phyloP scores from a whole-genome alignment of 2,797 vertebrate species.

The Dicrostonyx torquatus region DNA sequence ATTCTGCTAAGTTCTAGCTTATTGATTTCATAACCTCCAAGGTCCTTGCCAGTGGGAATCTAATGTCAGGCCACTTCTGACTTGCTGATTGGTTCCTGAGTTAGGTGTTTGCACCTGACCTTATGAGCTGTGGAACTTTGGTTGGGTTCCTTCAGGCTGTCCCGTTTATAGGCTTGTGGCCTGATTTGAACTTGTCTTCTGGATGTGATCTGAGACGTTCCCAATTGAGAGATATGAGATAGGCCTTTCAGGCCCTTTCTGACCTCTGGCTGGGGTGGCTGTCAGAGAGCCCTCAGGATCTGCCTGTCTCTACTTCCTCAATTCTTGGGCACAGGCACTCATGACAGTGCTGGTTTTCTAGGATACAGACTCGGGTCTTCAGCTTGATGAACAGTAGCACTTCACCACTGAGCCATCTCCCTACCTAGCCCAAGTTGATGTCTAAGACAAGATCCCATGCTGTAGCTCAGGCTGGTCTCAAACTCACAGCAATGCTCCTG shows the following conservation, averaged over 20 bases:
- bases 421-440: background rate
- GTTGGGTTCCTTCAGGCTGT: background rate
- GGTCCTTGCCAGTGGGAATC: background rate
- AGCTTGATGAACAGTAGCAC: background rate
- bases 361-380: background rate
- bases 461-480: background rate
- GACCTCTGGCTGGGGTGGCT: background rate
- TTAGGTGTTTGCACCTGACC: background rate
- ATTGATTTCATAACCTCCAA: background rate
- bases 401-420: background rate
- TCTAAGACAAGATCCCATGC: background rate
- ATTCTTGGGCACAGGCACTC: no score
- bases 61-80: background rate
- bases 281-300: background rate
- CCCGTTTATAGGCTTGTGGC: background rate
- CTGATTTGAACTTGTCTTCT: background rate
- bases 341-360: background rate
- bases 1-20: background rate
- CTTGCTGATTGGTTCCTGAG: background rate
- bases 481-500: background rate
- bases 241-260: background rate
- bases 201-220: background rate
- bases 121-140: background rate
- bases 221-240: background rate
- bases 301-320: background rate